Evolutionary conservation across 2,888 invertebrate genomes (phyloP).

Genomic region (Morpho helenor): DNA sequence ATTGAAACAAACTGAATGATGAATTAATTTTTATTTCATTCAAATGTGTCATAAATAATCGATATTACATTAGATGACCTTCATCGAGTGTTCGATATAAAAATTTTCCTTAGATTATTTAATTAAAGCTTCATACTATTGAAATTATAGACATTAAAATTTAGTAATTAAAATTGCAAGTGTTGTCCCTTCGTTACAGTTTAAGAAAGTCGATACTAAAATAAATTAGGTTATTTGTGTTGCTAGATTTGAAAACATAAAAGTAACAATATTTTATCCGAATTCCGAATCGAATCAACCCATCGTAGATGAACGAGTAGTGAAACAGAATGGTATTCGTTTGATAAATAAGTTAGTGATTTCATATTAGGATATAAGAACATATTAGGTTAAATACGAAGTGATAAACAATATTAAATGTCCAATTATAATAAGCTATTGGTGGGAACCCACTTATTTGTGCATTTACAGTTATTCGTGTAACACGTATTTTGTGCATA

Average conservation of each 20-base stretch:
- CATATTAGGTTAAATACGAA: conserved; percentile 32
- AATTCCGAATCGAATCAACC: conserved; percentile 17
- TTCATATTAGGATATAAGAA: conserved; percentile 38
- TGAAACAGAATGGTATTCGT: conserved; percentile 64
- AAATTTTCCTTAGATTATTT: no score
- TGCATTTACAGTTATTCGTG: conserved; percentile 78
- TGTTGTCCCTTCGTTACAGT: no score
- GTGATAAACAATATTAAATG: conserved; percentile 34
- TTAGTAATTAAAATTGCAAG: no score
- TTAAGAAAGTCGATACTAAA: conserved; percentile 2
- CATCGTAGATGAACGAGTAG: conserved; percentile 31
- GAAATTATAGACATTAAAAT: no score
- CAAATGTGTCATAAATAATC: no score
- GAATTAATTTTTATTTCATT: no score
- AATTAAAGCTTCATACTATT: no score
- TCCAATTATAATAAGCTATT: conserved; percentile 34
- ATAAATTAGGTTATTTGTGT: conserved; percentile 13
- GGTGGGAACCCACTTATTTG: conserved; percentile 57
- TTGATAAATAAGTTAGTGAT: conserved; percentile 54
- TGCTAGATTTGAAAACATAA: conserved; percentile 26
- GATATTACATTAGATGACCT: no score
- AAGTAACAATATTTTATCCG: conserved; percentile 26
- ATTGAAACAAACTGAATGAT: no score
- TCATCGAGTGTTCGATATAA: no score
- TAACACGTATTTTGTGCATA: conserved; percentile 80